These are phyloP conservation scores for Phalanger gymnotis DNA, from an alignment of 2,797 vertebrate genomes.

Conservation along the genomic window DNA sequence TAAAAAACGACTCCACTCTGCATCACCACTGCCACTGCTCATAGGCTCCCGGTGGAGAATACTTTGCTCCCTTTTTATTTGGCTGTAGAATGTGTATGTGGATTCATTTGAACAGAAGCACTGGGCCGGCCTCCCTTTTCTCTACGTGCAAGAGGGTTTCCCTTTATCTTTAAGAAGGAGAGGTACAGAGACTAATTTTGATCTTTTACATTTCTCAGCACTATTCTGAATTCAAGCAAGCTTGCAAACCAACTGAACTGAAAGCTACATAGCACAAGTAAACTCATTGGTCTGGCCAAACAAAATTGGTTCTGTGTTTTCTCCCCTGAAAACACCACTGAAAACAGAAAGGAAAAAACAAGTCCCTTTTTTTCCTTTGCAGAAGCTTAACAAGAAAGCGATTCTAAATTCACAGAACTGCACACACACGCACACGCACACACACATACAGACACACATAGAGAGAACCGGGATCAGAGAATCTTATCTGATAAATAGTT, in stretches of 20 bases:
- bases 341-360: constrained; percentile 59
- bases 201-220: constrained; percentile 40
- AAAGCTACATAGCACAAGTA: constrained; percentile 31
- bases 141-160: constrained; percentile 29
- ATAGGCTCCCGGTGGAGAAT: constrained; percentile 20
- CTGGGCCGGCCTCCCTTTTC: constrained; percentile 9
- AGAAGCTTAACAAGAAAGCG: constrained; percentile 86
- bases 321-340: constrained; percentile 62
- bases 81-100: not conserved
- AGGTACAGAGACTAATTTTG: not conserved
- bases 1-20: constrained; percentile 20
- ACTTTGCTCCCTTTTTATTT: constrained; percentile 36
- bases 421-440: constrained; percentile 76
- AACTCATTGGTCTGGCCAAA: constrained; percentile 43
- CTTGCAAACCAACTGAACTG: constrained; percentile 31
- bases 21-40: constrained; percentile 18
- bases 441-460: constrained; percentile 74
- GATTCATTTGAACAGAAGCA: constrained; percentile 42
- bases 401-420: constrained; percentile 85
- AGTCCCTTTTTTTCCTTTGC: constrained; percentile 76
- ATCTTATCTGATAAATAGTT: constrained; percentile 80
- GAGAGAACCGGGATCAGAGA: constrained; percentile 73
- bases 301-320: constrained; percentile 42
- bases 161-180: constrained; percentile 24
- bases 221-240: constrained; percentile 53